These are phyloP conservation scores for Masticophis lateralis DNA, from an alignment of 2,797 vertebrate genomes.

Conservation along the genomic window DNA sequence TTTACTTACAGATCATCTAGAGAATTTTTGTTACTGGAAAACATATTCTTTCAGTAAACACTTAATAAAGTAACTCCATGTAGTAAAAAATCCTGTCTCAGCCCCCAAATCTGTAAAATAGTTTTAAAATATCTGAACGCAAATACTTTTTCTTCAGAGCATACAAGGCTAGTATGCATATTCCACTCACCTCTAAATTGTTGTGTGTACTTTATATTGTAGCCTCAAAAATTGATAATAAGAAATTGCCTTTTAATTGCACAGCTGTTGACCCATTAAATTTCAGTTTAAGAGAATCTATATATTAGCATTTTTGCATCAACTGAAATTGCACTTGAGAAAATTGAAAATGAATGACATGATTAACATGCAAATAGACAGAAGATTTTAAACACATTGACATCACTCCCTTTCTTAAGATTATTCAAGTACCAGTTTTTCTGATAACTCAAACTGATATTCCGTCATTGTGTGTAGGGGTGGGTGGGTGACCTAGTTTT, in stretches of 20 bases:
- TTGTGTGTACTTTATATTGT: neutral
- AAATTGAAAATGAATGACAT: neutral
- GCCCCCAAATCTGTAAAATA: neutral
- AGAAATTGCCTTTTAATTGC: conserved; percentile 2
- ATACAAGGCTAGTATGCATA: neutral
- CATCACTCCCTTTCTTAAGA: neutral
- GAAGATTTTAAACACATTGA: neutral
- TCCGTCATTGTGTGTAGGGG: neutral
- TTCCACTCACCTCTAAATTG: neutral
- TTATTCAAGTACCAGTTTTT: neutral
- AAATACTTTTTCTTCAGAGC: neutral
- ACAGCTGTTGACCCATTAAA: neutral
- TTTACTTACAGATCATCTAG: neutral
- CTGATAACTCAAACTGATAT: neutral
- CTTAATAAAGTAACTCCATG: neutral
- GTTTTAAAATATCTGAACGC: neutral
- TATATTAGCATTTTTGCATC: neutral
- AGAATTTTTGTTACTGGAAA: neutral
- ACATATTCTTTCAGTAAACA: neutral
- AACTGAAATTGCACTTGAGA: neutral
- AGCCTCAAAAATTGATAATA: neutral
- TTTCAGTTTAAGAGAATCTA: neutral
- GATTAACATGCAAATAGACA: neutral
- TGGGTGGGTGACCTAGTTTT: neutral
- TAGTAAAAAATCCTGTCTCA: neutral